Base-by-base conservation (phyloP, 2,113 vertebrate species). In the Tapirus terrestris region DNA sequence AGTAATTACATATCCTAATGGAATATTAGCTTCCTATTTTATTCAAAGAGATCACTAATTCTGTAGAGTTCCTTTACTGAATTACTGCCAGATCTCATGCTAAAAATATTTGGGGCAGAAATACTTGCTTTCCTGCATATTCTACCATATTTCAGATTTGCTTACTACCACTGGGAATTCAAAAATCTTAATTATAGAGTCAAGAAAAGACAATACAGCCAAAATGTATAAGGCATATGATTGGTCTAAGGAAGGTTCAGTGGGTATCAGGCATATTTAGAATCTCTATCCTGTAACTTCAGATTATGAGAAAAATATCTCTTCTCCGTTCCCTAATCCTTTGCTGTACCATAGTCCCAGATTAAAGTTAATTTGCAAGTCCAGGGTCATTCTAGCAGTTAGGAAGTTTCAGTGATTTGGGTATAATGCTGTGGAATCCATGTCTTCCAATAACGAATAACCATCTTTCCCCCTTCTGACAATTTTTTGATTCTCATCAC, bases 21-120 rank as follows among this genome's bases (percentile, higher is more conserved):
- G 45, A 82, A 96, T 81, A 93, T 21, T 82, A 94, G 58, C 27
- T 95, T 90, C 63, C 27, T 36, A 79, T 60, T 97, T 95, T 92
- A 86, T 36, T 93, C 61, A 80, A 61, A 68, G 16, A 75, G 87
- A 89, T 86, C 60, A 70, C 51, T 86, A 92, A 93, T 92, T 67
- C 29, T 77, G 3, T 16, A 89, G 9, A 58, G 14, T 56, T 45
- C 18, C 23, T 96, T 89, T 86, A 80, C 0, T 89, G 72, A 88
- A 56, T 53, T 90, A 91, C 21, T 82, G 61, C 36, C 67, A 91
- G 80, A 92, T 86, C 45, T 95, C 4, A 36, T 61, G 27, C 45
- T 79, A 95, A 95, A 96, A 89, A 51, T 89, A 79, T 75, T 13
- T 92, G 45, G 20, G 73, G 31, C 39, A 96, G 39, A 91, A 56